Evolutionary conservation across 2,113 vertebrate genomes (phyloP).

Genomic region (Laterallus jamaicensis): DNA sequence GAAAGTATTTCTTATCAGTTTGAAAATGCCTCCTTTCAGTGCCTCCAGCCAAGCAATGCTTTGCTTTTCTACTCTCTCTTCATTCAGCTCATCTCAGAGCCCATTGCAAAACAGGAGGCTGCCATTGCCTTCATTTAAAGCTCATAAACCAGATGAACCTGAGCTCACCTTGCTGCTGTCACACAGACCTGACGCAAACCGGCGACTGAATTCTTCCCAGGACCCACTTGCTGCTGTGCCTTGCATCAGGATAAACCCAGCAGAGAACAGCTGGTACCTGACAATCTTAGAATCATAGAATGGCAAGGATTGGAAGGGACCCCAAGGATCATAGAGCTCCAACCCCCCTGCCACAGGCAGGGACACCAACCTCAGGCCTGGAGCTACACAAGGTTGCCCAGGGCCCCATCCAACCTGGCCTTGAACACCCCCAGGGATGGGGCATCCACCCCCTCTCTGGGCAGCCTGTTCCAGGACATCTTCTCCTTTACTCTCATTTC

Average conservation of each 20-base stretch:
- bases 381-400: too few relatives aligned
- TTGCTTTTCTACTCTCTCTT: neutral
- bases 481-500: neutral
- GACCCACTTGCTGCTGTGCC: neutral
- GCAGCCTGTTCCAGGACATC: too few relatives aligned
- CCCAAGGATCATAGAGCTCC: too few relatives aligned
- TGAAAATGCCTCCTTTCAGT: neutral
- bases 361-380: too few relatives aligned
- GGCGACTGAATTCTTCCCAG: neutral
- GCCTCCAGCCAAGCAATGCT: neutral
- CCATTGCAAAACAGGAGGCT: neutral
- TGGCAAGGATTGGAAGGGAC: too few relatives aligned
- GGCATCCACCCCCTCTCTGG: too few relatives aligned
- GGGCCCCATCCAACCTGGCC: too few relatives aligned
- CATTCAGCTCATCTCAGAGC: neutral
- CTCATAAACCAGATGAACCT: neutral
- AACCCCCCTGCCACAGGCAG: too few relatives aligned
- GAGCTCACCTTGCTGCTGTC: neutral
- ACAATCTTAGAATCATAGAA: too few relatives aligned
- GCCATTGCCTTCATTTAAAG: neutral
- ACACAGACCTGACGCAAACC: neutral
- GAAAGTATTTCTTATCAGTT: neutral
- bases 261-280: neutral
- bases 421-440: too few relatives aligned
- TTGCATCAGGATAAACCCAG: neutral